Conservation (phyloP, 64 coral and sea anemone species). For the Montipora efflorescens region DNA sequence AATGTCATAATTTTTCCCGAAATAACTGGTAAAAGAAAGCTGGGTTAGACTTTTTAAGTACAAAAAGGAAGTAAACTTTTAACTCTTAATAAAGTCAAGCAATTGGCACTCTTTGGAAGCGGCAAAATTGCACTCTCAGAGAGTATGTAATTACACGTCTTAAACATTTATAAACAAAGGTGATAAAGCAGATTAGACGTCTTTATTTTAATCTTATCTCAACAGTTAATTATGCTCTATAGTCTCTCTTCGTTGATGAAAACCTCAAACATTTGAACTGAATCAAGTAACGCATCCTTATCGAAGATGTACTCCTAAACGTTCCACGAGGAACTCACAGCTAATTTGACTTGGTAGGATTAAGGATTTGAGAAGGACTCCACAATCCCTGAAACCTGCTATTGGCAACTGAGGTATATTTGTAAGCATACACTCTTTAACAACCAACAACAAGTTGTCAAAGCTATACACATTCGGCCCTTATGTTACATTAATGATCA, state of each 20-base stretch:
- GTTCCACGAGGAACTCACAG: background rate
- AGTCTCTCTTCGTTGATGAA: background rate
- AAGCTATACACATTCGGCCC: background rate
- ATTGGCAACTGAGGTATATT: no score
- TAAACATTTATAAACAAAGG: background rate
- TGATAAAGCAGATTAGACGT: background rate
- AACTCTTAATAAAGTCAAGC: no score
- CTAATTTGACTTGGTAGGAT: background rate
- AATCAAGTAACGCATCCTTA: background rate
- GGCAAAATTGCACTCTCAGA: background rate
- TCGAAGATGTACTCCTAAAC: background rate
- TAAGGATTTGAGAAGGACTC: no score
- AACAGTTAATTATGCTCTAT: background rate
- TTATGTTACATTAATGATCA: no score
- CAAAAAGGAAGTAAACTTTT: no score
- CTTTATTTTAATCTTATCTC: slow-evolving; percentile 11
- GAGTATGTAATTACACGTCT: background rate
- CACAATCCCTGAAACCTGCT: no score
- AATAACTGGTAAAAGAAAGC: no score
- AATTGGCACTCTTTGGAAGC: background rate
- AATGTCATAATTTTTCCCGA: no score
- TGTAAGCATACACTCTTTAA: background rate
- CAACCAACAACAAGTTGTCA: background rate
- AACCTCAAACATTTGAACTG: background rate
- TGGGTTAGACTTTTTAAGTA: no score